Base-by-base conservation (phyloP, 1,140 invertebrate genomes). In the Cotesia chilonis region DNA sequence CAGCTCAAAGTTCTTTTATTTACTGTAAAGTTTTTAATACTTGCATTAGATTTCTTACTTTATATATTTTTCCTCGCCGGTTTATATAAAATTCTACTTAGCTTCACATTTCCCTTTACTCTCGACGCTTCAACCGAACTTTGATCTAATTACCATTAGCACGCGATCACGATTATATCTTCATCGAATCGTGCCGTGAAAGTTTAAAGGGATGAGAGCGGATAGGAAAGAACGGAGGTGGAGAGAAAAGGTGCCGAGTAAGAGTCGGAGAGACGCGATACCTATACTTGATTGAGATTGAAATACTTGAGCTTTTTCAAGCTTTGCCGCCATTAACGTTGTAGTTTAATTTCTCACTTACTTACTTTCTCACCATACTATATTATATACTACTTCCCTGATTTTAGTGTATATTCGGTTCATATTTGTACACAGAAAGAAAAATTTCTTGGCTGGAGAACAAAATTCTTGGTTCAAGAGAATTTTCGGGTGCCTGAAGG, bases 121-220 rank as follows among this genome's bases (percentile, higher is more conserved):
- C 63, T 41, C 67, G 57, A 65, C 78, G 75, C 71, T 71, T 73
- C 76, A 78, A 78, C 76, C 78, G 68, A 84, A 84, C 78, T 85
- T 83, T 79, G 80, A 81, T 81, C 81, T 83, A 84, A 83, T 83
- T 83, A 83, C 77, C 74, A 77, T 70, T 68, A 60, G 74, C 84
- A 85, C 83, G 84, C 82, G 75, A 85, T 77, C 74, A 69, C 76
- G 82, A 83, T 83, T 83, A 82, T 76, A 82, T 82, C 81, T 84
- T 85, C 81, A 81, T 81, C 74, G 75, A 51, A 47, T 71, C 37
- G 47, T 70, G 69, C 59, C 59, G 59, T 60, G 69, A 59, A 60
- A 28, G 69, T 47, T 52, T 4, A 61, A 63, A 65, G 63, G 38
- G 69, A 38, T 59, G 38, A 20, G 20, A 59, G 68, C 9, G 51